Evolutionary conservation across 2,113 vertebrate genomes (phyloP), one percentile per base, ranked within the genome.

Genomic region (Callithrix jacchus): DNA sequence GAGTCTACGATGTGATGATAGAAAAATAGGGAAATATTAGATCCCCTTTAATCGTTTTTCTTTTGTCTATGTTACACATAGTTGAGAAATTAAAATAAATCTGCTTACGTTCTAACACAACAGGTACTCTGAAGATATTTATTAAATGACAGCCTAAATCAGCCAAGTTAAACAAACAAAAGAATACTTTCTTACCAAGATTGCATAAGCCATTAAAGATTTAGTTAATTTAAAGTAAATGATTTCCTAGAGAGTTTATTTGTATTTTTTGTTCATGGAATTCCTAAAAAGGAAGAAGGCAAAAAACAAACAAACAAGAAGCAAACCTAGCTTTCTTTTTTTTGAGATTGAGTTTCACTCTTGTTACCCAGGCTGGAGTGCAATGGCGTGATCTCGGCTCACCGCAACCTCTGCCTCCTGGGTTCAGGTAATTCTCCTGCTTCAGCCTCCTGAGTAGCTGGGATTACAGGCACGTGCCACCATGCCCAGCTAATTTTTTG

Each of bases 1-100:
- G 89, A 98, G 95, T 96, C 98, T 99, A 92, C 49, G 84, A 71
- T 73, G 21, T 25, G 10, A 76, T 52, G 1, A 82, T 37, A 8
- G n/a, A 88, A 20, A 87, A 61, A 14, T 20, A 6, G 4, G n/a
- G 6, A 80, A 54, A 4, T 3, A 5, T 54, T 37, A 66, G 68
- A 4, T 52, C 40, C 23, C 58, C 2, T 52, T 40, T 6, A 3
- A 0, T 79, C 79, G 86, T 88, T 32, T 7, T 66, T 27, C 73
- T 42, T 35, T 7, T 37, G 2, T 42, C 64, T 49, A 1, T 5
- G 86, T 86, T 30, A n/a, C 1, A 25, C 47, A 40, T 18, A 37
- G 23, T 6, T 45, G 42, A 95, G 68, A 74, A 79, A 66, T 56
- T 32, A 88, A 61, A 27, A 18, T 23, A 4, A 0, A 47, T 20